Evolutionary conservation across 2,113 vertebrate species (phyloP).

Genomic region (Echinops telfairi): DNA sequence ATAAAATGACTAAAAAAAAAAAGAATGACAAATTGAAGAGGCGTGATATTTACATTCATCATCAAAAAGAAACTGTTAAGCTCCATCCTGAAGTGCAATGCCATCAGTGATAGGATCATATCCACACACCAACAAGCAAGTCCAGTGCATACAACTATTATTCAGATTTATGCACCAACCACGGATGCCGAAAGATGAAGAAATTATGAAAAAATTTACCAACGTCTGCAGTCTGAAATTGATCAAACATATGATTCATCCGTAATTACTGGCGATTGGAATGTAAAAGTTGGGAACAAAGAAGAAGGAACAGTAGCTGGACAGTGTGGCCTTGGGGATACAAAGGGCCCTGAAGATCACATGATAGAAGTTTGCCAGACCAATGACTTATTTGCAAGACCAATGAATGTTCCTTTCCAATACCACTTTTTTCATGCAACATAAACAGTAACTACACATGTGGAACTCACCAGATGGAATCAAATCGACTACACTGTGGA

Average conservation of each 20-base stretch:
- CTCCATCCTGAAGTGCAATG: too few relatives aligned
- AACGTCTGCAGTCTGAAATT: not conserved
- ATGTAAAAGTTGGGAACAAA: not conserved
- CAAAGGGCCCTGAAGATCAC: not conserved
- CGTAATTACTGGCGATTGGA: not conserved
- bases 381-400: not conserved
- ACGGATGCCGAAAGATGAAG: not conserved
- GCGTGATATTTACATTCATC: too few relatives aligned
- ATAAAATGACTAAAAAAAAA: too few relatives aligned
- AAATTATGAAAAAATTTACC: not conserved
- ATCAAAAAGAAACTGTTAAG: too few relatives aligned
- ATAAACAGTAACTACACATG: not conserved
- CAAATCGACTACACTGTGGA: not conserved
- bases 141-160: too few relatives aligned
- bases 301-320: not conserved
- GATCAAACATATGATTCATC: not conserved
- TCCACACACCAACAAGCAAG: too few relatives aligned
- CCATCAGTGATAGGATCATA: too few relatives aligned
- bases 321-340: not conserved
- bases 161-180: not conserved
- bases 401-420: not conserved
- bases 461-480: not conserved
- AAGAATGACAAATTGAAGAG: too few relatives aligned
- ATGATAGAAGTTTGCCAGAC: not conserved
- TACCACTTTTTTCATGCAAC: not conserved